These are phyloP conservation scores for Pissodes strobi DNA, from an alignment of 1,140 invertebrate genomes.

Conservation along the genomic window DNA sequence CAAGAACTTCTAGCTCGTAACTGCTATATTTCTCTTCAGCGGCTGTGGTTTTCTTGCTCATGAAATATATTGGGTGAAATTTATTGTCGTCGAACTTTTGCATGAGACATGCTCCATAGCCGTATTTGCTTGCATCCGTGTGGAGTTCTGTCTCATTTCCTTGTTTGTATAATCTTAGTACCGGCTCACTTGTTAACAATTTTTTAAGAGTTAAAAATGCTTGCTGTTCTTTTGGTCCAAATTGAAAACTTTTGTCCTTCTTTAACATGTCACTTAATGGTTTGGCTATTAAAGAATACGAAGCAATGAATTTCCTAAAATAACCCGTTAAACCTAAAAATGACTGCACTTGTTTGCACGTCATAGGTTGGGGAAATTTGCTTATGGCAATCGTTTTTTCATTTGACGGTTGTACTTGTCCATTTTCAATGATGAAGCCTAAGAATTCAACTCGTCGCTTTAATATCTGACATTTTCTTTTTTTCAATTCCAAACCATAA, in stretches of 20 bases:
- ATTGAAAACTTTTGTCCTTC: slow-evolving; percentile 29
- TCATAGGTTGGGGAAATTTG: slow-evolving; percentile 45
- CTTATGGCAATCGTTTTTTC: slow-evolving; percentile 50
- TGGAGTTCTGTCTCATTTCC: slow-evolving; percentile 33
- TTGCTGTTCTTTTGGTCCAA: slow-evolving; percentile 15
- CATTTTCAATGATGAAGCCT: slow-evolving; percentile 45
- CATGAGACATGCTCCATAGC: slow-evolving; percentile 48
- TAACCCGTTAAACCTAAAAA: slow-evolving; percentile 50
- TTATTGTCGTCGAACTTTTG: slow-evolving; percentile 49
- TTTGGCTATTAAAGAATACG: slow-evolving; percentile 45
- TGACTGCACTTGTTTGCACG: slow-evolving; percentile 42
- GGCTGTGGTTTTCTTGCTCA: slow-evolving; percentile 46
- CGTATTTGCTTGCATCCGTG: slow-evolving; percentile 40
- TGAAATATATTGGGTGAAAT: slow-evolving; percentile 57
- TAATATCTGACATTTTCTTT: slow-evolving; percentile 46
- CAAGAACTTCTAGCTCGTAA: slow-evolving; percentile 59
- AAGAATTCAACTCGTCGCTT: slow-evolving; percentile 27
- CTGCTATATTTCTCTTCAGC: slow-evolving; percentile 38
- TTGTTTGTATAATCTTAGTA: slow-evolving; percentile 42
- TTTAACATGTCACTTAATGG: slow-evolving; percentile 42
- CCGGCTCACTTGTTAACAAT: slow-evolving; percentile 42
- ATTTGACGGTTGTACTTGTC: slow-evolving; percentile 38
- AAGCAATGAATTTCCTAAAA: slow-evolving; percentile 45
- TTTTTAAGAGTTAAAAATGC: slow-evolving; percentile 38
- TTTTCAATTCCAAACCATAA: slow-evolving; percentile 52